Conservation (phyloP, 2,113 vertebrate genomes). For the Climacteris rufus region DNA sequence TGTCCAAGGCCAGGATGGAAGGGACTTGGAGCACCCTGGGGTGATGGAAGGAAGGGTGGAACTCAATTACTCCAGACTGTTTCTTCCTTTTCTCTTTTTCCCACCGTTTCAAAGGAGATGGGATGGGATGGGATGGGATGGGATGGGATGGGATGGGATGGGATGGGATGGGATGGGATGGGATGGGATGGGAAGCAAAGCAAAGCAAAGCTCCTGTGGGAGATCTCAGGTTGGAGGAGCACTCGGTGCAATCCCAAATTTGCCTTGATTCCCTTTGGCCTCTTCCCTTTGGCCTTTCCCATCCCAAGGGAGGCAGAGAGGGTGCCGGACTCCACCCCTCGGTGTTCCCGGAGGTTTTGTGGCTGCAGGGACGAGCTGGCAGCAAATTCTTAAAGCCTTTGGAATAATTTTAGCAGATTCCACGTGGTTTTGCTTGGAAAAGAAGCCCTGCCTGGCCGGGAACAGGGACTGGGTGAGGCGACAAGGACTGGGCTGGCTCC, state of each 20-base stretch:
- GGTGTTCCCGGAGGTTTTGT: accelerated
- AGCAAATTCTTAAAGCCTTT: background rate
- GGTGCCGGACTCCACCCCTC: accelerated
- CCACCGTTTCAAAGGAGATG: background rate
- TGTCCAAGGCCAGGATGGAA: background rate
- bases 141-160: too few relatives aligned
- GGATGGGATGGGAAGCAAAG: too few relatives aligned
- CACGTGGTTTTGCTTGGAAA: accelerated
- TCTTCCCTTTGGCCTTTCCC: background rate
- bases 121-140: too few relatives aligned
- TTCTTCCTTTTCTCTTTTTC: background rate
- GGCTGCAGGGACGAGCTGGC: too few relatives aligned
- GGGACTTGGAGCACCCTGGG: too few relatives aligned
- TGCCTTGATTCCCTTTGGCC: background rate
- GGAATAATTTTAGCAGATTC: background rate
- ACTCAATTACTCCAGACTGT: background rate
- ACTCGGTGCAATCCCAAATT: accelerated
- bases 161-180: too few relatives aligned
- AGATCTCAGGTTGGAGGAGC: accelerated
- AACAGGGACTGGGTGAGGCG: background rate
- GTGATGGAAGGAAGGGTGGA: too few relatives aligned
- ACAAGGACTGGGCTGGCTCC: background rate
- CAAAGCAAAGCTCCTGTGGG: background rate
- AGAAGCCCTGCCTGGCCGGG: background rate
- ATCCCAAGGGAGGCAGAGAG: accelerated